Percentiles rank a stretch among this genome's conserved stretches.
Evolutionary conservation across 2,888 invertebrate species (phyloP).

Genomic region (Callyntrura sp.): DNA sequence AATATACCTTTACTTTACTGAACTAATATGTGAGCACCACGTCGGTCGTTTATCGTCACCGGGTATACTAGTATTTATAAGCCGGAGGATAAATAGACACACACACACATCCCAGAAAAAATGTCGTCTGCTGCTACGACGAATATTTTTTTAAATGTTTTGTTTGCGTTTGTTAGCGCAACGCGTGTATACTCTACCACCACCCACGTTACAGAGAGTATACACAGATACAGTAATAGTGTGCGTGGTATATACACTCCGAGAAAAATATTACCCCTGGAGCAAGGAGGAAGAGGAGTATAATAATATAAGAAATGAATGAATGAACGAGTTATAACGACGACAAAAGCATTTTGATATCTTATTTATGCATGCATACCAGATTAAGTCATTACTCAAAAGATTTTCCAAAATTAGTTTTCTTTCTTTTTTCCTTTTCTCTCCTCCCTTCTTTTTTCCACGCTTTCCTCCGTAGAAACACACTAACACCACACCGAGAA

Average conservation of each 20-base stretch:
- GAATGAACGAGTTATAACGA: slow-evolving; percentile 48
- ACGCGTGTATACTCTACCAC: slow-evolving; percentile 1
- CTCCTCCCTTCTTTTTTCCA: neutral
- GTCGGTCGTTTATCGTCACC: slow-evolving; percentile 39
- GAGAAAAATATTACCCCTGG: slow-evolving; percentile 44
- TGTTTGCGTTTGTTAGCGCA: slow-evolving; percentile 41
- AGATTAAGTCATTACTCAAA: slow-evolving; percentile 77
- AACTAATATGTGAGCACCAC: slow-evolving; percentile 14
- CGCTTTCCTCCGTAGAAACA: neutral
- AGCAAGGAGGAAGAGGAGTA: slow-evolving; percentile 22
- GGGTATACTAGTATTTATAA: slow-evolving; percentile 18
- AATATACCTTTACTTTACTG: no score
- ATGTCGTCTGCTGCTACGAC: neutral
- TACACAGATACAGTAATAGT: no score
- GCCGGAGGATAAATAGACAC: slow-evolving; percentile 9
- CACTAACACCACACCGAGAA: neutral
- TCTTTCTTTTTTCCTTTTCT: slow-evolving; percentile 18
- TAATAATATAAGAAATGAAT: slow-evolving; percentile 40
- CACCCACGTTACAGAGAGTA: neutral
- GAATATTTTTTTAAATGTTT: slow-evolving; percentile 30
- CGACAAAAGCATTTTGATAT: slow-evolving; percentile 63
- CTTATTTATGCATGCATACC: slow-evolving; percentile 70
- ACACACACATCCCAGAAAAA: neutral
- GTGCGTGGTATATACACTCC: no score
- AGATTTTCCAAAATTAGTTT: slow-evolving; percentile 74